These are phyloP conservation scores for Oasisia sp. DNA, from an alignment of 2,888 invertebrate species.

Conservation along the genomic window DNA sequence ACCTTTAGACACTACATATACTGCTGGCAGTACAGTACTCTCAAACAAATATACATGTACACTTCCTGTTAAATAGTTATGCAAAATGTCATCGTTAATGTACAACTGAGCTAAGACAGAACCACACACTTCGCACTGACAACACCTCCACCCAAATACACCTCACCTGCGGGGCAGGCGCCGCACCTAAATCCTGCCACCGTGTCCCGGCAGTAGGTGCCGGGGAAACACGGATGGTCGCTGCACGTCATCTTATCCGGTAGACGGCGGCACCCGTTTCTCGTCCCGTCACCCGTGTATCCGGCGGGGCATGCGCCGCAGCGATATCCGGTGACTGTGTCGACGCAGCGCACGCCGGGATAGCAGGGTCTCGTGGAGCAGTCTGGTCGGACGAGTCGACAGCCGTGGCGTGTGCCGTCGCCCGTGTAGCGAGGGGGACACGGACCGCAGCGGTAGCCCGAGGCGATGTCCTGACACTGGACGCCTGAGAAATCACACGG, in stretches of 20 bases:
- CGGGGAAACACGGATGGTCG: neutral
- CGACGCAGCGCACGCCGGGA: slow-evolving; percentile 19
- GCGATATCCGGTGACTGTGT: slow-evolving; percentile 8
- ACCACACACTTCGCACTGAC: neutral
- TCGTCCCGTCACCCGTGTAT: neutral
- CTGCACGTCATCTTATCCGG: neutral
- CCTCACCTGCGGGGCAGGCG: neutral
- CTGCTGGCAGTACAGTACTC: neutral
- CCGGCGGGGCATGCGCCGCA: slow-evolving; percentile 22
- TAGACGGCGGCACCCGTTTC: slow-evolving; percentile 28
- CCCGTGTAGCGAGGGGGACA: slow-evolving; percentile 78
- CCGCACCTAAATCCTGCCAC: neutral
- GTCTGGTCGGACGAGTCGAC: slow-evolving; percentile 17
- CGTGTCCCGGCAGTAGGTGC: neutral
- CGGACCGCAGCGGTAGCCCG: slow-evolving; percentile 81
- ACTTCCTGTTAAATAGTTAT: neutral
- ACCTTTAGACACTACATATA: neutral
- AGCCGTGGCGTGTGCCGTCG: slow-evolving; percentile 72
- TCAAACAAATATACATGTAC: neutral
- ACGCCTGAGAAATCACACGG: slow-evolving; percentile 27
- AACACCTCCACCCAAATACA: neutral
- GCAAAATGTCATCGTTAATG: neutral
- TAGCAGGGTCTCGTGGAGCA: neutral
- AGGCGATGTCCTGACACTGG: slow-evolving; percentile 32
- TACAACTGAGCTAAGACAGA: neutral